These are phyloP conservation scores for Caerostris extrusa DNA, from an alignment of 1,140 invertebrate genomes.

Conservation along the genomic window DNA sequence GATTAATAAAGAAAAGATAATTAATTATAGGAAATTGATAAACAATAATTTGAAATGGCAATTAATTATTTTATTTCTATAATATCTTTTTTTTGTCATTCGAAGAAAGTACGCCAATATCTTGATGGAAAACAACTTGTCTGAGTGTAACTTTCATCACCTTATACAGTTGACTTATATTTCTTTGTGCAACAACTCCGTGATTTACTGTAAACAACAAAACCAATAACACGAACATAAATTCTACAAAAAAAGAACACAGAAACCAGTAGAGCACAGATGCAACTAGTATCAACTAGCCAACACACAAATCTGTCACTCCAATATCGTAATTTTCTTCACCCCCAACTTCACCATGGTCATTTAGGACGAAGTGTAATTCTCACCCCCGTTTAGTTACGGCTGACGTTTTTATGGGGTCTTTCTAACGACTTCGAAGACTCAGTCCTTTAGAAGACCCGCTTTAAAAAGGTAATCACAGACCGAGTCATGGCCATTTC, in stretches of 20 bases:
- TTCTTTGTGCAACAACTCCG: no score
- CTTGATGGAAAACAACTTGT: no score
- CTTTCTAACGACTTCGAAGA: slow-evolving; percentile 23
- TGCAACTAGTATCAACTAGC: neutral
- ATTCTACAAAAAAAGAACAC: neutral
- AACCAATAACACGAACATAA: neutral
- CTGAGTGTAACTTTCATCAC: no score
- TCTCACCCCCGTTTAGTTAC: slow-evolving; percentile 43
- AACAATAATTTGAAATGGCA: no score
- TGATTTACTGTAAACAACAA: no score
- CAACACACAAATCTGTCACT: slow-evolving; percentile 18
- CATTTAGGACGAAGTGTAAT: slow-evolving; percentile 41
- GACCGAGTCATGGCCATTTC: slow-evolving; percentile 15
- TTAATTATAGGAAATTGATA: no score
- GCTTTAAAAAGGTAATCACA: slow-evolving; percentile 43
- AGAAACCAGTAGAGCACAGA: no score
- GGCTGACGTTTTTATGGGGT: slow-evolving; percentile 36
- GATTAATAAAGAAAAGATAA: no score
- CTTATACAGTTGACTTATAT: no score
- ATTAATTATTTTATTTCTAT: no score
- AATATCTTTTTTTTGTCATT: no score
- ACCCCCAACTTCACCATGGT: neutral
- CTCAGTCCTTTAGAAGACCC: neutral
- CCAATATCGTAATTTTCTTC: slow-evolving; percentile 8
- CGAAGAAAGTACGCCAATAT: no score